phyloP scores from a whole-genome alignment of 2,888 invertebrate species.

The Orthonychiurus folsomi region DNA sequence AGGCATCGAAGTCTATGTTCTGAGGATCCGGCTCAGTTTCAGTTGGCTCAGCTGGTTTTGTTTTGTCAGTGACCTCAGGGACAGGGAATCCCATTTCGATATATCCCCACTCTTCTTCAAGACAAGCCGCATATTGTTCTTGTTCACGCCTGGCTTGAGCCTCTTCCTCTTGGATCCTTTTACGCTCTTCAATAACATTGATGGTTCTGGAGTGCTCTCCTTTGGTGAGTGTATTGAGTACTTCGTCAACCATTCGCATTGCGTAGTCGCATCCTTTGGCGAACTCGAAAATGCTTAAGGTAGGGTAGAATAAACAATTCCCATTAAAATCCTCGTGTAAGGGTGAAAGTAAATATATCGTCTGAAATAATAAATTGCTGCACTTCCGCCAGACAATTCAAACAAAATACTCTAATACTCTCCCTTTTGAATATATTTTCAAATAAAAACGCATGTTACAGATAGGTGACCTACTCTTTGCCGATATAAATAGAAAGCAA shows the following conservation, averaged over 20 bases:
- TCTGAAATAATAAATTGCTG: no score
- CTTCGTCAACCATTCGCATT: constrained; percentile 65
- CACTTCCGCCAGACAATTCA: no score
- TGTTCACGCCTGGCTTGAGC: constrained; percentile 24
- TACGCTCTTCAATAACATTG: constrained; percentile 59
- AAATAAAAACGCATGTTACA: no score
- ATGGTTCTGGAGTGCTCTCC: constrained; percentile 73
- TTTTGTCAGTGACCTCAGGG: background rate
- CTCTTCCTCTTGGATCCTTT: constrained; percentile 46
- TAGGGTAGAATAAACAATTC: constrained; percentile 28
- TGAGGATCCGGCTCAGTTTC: constrained; percentile 12
- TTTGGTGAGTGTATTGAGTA: constrained; percentile 70
- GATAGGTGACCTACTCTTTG: no score
- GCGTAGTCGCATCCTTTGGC: constrained; percentile 71
- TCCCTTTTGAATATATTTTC: no score
- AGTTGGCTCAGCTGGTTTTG: constrained; percentile 7
- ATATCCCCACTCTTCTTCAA: constrained; percentile 31
- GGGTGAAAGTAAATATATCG: background rate
- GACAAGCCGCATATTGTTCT: constrained; percentile 23
- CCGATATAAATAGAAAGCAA: no score
- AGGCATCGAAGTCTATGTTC: constrained; percentile 63
- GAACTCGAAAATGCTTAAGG: constrained; percentile 65
- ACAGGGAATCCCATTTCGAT: constrained; percentile 19
- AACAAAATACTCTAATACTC: no score
- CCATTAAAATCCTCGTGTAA: background rate